A percentile compares a stretch with the other conserved stretches of the same genome.
Evolutionary conservation across 2,113 vertebrate genomes (phyloP).

Genomic region (Alligator mississippiensis): DNA sequence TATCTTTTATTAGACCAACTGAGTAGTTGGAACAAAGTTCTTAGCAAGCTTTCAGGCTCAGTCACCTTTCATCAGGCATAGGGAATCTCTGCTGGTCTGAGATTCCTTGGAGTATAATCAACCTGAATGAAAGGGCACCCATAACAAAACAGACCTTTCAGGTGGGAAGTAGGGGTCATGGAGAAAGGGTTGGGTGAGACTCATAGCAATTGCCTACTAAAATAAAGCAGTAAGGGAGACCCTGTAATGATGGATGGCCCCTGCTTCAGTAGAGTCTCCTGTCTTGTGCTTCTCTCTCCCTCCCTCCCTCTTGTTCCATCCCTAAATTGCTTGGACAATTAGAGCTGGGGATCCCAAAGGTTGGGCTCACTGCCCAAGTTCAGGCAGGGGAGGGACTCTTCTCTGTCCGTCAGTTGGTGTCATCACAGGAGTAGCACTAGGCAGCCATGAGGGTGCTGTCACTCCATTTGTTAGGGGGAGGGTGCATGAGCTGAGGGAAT

Average conservation of each 20-base stretch:
- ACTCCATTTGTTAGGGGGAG: neutral
- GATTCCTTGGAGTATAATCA: too few species aligned
- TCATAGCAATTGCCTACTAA: neutral
- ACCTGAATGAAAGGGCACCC: neutral
- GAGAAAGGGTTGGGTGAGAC: neutral
- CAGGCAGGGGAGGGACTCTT: neutral
- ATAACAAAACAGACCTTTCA: neutral
- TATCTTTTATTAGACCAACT: too few species aligned
- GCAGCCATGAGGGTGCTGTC: neutral
- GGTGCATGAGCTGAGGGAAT: neutral
- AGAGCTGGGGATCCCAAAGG: neutral
- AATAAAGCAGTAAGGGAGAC: neutral
- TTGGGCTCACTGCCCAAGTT: neutral
- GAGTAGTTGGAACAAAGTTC: too few species aligned
- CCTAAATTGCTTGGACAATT: neutral
- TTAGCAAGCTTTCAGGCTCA: too few species aligned
- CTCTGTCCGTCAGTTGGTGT: neutral
- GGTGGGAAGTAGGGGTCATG: neutral
- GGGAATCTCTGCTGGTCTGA: too few species aligned
- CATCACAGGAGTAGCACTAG: neutral
- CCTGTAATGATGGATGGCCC: too few species aligned
- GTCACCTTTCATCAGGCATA: too few species aligned
- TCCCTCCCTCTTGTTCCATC: neutral
- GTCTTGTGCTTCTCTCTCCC: accelerated
- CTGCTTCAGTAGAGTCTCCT: accelerated